These are phyloP conservation scores for Petrophora chlorosata DNA, from an alignment of 2,888 invertebrate genomes.

Conservation along the genomic window DNA sequence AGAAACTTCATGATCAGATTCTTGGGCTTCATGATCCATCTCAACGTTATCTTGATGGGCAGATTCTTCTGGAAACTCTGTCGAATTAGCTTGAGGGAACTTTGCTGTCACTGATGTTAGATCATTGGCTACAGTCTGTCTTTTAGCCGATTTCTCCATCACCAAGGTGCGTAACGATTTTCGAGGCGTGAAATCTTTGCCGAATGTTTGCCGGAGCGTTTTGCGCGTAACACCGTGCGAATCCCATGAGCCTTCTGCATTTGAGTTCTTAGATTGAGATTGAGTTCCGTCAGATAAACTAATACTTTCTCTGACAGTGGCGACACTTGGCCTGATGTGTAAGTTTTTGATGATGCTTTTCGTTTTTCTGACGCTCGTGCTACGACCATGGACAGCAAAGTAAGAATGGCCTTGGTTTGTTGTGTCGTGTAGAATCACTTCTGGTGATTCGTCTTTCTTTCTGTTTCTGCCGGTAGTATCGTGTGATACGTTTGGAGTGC, in stretches of 20 bases:
- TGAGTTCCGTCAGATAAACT: slow-evolving; percentile 55
- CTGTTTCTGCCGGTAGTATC: slow-evolving; percentile 54
- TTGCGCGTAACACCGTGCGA: slow-evolving; percentile 72
- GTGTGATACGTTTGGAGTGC: slow-evolving; percentile 47
- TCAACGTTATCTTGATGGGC: slow-evolving; percentile 32
- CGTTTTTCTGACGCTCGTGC: slow-evolving; percentile 55
- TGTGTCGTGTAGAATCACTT: slow-evolving; percentile 52
- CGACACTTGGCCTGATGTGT: slow-evolving; percentile 50
- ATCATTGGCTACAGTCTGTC: slow-evolving; percentile 48
- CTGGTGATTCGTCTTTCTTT: slow-evolving; percentile 55
- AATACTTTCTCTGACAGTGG: slow-evolving; percentile 52
- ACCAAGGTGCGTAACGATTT: slow-evolving; percentile 71
- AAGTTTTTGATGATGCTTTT: slow-evolving; percentile 50
- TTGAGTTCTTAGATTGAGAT: slow-evolving; percentile 62
- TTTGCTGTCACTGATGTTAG: slow-evolving; percentile 44
- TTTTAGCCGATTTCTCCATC: slow-evolving; percentile 71
- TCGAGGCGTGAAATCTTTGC: slow-evolving; percentile 66
- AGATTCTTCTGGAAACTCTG: slow-evolving; percentile 43
- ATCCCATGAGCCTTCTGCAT: slow-evolving; percentile 73
- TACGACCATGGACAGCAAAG: slow-evolving; percentile 49
- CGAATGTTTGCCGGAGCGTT: slow-evolving; percentile 70
- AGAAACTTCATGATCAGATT: slow-evolving; percentile 54
- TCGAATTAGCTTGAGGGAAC: slow-evolving; percentile 54
- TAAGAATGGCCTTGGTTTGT: slow-evolving; percentile 48
- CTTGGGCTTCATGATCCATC: slow-evolving; percentile 33